Percentiles rank a stretch among this genome's conserved stretches.
Conservation (phyloP, 2,113 vertebrate species). For the Crotalus viridis region DNA sequence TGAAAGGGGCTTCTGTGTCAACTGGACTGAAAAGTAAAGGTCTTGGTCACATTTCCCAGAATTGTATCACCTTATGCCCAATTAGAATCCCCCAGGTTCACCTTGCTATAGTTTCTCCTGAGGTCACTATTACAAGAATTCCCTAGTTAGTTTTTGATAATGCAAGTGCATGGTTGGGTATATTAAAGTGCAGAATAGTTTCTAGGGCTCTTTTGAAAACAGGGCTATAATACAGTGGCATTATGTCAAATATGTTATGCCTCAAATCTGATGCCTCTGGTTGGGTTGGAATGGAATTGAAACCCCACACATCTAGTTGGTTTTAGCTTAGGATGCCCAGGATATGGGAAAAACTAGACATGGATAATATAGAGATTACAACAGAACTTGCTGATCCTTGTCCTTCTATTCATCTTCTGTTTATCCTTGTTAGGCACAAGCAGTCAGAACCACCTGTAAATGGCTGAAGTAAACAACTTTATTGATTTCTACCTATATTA, state of each 20-base stretch:
- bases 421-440: constrained; percentile 11
- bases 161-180: constrained; percentile 51
- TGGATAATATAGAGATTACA: constrained; percentile 61
- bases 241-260: background rate
- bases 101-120: constrained; percentile 42
- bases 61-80: constrained; percentile 7
- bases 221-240: background rate
- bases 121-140: constrained; percentile 49
- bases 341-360: constrained; percentile 53
- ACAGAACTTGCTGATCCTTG: constrained; percentile 50
- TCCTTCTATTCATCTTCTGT: constrained; percentile 31
- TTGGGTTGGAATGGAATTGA: background rate
- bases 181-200: constrained; percentile 58
- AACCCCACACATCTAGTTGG: background rate
- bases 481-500: background rate
- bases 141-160: constrained; percentile 54
- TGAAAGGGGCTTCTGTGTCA: constrained; percentile 41
- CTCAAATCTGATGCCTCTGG: constrained; percentile 63
- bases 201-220: constrained; percentile 55
- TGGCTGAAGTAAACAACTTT: background rate
- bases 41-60: constrained; percentile 43
- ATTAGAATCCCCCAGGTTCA: constrained; percentile 28
- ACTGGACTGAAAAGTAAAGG: constrained; percentile 38
- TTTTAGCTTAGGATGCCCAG: constrained; percentile 6
- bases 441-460: background rate